These are phyloP conservation scores for Pogonocherus hispidulus DNA, from an alignment of 2,888 invertebrate genomes.

Conservation along the genomic window DNA sequence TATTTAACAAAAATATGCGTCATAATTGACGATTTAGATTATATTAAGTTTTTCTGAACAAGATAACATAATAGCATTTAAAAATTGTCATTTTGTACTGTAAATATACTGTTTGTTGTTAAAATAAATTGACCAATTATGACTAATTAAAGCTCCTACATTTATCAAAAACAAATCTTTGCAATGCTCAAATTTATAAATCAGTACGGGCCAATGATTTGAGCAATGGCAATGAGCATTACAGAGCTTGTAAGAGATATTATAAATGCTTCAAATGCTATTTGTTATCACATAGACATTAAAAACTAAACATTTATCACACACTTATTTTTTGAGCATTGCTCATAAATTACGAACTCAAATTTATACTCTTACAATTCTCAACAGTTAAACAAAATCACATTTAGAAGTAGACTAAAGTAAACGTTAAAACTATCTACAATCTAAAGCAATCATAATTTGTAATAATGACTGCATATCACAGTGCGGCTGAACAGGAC, in stretches of 20 bases:
- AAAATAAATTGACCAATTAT: conserved; percentile 25
- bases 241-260: conserved; percentile 38
- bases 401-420: conserved; percentile 64
- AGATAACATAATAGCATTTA: conserved; percentile 59
- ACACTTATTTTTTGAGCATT: conserved; percentile 59
- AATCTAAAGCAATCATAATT: conserved; percentile 58
- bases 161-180: conserved; percentile 36
- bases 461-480: conserved; percentile 59
- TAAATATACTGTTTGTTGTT: conserved; percentile 14
- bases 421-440: conserved; percentile 61
- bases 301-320: conserved; percentile 56
- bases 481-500: conserved; percentile 70
- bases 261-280: conserved; percentile 45
- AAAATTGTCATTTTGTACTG: conserved; percentile 35
- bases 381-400: conserved; percentile 66
- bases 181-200: conserved; percentile 49
- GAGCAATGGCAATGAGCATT: conserved; percentile 45
- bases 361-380: conserved; percentile 66
- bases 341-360: conserved; percentile 63
- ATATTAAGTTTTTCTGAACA: conserved; percentile 49
- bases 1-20: conserved; percentile 67
- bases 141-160: conserved; percentile 19
- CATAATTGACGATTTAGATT: conserved; percentile 61
- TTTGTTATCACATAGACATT: conserved; percentile 43
- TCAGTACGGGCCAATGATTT: conserved; percentile 53